Evolutionary conservation across 1,140 invertebrate species (phyloP), one percentile per base, ranked within the genome.

Genomic region (Homarus americanus): DNA sequence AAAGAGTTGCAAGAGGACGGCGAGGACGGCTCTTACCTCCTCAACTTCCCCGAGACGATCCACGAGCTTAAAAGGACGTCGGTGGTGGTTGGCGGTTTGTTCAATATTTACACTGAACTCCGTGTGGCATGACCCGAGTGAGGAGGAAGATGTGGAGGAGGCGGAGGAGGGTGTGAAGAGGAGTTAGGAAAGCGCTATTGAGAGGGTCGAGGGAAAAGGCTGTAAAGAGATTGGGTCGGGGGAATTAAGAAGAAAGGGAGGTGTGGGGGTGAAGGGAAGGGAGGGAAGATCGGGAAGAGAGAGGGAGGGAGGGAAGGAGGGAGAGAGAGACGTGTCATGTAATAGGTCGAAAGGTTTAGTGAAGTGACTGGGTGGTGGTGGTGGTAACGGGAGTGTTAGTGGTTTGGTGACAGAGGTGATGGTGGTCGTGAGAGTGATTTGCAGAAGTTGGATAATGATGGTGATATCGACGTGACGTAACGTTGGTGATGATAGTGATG

Each of bases 351-450:
- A 40, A n/a, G 76, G 7, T 24, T 5, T 40, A 40, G 40, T 24
- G 76, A 44, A 20, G 41, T 10, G 41, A 20, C n/a, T 17, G 28
- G 28, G 78, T 80, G 78, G 78, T 53, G 44, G 78, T 80, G 78
- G 44, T 58, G 78, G 78, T 80, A 44, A 32, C 17, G 34, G 41
- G 7, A 4, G 20, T 63, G 58, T 12, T 63, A 24, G 58, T 63
- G 58, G 44, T 49, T 5, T 15, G 44, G 15, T 49, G 44, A 49
- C 12, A 63, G 44, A 49, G 44, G 44, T 49, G 44, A 15, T 49
- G 44, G 44, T 49, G 2, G 44, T 49, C 5, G 44, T 49, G 44
- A 49, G 15, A 15, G 44, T n/a, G n/a, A 49, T 49, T 49, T 49
- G 44, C 12, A 7, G 44, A n/a, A n/a, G n/a, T n/a, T n/a, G n/a